Percentiles rank a stretch among this genome's conserved stretches.
These are phyloP conservation scores for Bombus waltoni DNA, from an alignment of 1,140 invertebrate genomes.

Conservation along the genomic window DNA sequence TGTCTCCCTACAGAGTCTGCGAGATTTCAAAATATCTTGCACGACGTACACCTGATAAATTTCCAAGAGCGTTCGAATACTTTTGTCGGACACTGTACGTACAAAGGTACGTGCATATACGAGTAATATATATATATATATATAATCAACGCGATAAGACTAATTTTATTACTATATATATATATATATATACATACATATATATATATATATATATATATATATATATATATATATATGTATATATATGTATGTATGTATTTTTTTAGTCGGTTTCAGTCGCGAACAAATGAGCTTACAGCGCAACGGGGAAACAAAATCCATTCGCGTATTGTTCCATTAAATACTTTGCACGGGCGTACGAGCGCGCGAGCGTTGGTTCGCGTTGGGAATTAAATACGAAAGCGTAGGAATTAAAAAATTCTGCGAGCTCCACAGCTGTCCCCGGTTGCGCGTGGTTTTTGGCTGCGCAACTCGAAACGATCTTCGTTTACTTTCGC, in stretches of 20 bases:
- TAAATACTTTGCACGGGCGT: background rate
- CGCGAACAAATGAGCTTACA: background rate
- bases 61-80: too few relatives aligned
- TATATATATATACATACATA: background rate
- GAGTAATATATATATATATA: too few relatives aligned
- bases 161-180: too few relatives aligned
- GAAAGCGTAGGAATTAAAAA: background rate
- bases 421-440: background rate
- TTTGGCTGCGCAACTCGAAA: background rate
- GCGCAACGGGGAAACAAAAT: background rate
- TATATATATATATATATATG: too few relatives aligned
- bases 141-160: too few relatives aligned
- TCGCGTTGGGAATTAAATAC: background rate
- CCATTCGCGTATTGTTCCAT: background rate
- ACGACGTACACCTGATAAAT: too few relatives aligned
- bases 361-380: background rate
- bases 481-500: conserved; percentile 5
- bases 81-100: too few relatives aligned
- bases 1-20: too few relatives aligned
- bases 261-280: background rate
- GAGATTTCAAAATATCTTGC: too few relatives aligned
- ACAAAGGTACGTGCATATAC: too few relatives aligned
- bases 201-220: too few relatives aligned
- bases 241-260: background rate
- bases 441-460: background rate